A percentile compares a stretch with the other conserved stretches of the same genome.
phyloP scores from a whole-genome alignment of 2,888 invertebrate species.

The Bembecia ichneumoniformis region DNA sequence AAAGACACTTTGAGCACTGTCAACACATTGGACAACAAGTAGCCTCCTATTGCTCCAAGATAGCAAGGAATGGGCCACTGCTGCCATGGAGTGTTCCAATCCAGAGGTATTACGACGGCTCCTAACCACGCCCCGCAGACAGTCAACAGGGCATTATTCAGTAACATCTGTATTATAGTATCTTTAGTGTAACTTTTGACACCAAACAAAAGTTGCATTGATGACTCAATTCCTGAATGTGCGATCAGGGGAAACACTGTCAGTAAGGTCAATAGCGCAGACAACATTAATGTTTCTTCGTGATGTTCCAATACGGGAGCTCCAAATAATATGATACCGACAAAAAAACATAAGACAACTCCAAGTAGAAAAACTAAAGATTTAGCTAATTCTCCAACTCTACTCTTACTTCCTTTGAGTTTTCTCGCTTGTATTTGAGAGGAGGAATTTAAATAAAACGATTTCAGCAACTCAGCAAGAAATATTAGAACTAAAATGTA shows the following conservation, averaged over 20 bases:
- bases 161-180: conserved; percentile 69
- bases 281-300: conserved; percentile 79
- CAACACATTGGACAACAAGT: conserved; percentile 68
- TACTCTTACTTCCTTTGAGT: conserved; percentile 47
- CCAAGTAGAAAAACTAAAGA: conserved; percentile 53
- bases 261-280: conserved; percentile 72
- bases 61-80: conserved; percentile 82
- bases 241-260: conserved; percentile 76
- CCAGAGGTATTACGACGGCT: conserved; percentile 87
- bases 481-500: conserved; percentile 55
- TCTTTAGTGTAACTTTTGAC: conserved; percentile 61
- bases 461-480: conserved; percentile 71
- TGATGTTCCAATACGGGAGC: conserved; percentile 75
- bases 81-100: conserved; percentile 94
- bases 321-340: conserved; percentile 77
- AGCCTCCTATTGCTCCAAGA: conserved; percentile 77
- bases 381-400: conserved; percentile 64
- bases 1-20: conserved; percentile 59
- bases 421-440: conserved; percentile 47
- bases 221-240: conserved; percentile 72
- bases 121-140: conserved; percentile 88
- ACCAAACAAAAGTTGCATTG: conserved; percentile 69
- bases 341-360: conserved; percentile 68
- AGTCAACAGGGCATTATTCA: conserved; percentile 70
- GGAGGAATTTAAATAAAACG: conserved; percentile 44